These are phyloP conservation scores for Heterotilapia buettikoferi DNA, from an alignment of 2,113 vertebrate genomes.

Conservation along the genomic window DNA sequence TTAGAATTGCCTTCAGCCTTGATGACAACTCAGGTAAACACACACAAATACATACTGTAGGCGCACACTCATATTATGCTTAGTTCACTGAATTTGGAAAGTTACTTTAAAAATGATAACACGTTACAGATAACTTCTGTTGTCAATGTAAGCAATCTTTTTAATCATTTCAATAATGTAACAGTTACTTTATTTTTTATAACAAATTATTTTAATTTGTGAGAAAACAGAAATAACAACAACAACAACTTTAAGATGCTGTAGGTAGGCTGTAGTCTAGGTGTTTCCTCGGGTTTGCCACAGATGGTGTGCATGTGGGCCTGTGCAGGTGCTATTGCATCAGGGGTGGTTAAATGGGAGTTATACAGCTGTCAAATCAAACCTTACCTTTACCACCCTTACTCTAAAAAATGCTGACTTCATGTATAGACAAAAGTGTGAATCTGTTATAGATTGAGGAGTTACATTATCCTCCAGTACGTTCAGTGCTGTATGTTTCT, in stretches of 20 bases:
- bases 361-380: neutral
- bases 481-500: neutral
- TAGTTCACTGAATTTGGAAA: neutral
- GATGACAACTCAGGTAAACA: conserved; percentile 82
- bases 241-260: neutral
- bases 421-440: neutral
- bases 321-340: neutral
- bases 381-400: neutral
- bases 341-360: neutral
- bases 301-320: neutral
- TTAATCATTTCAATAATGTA: neutral
- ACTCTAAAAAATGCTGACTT: neutral
- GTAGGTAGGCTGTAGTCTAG: neutral
- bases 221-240: neutral
- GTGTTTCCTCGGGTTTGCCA: neutral
- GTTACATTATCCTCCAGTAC: neutral
- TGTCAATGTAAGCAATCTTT: neutral
- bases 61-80: neutral
- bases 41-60: neutral
- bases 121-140: neutral
- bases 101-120: neutral
- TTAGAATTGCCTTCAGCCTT: conserved; percentile 95
- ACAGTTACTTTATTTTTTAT: neutral
- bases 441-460: neutral
- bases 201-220: neutral